phyloP scores from a whole-genome alignment of 2,888 invertebrate genomes.

The Drosophila peninsularis region DNA sequence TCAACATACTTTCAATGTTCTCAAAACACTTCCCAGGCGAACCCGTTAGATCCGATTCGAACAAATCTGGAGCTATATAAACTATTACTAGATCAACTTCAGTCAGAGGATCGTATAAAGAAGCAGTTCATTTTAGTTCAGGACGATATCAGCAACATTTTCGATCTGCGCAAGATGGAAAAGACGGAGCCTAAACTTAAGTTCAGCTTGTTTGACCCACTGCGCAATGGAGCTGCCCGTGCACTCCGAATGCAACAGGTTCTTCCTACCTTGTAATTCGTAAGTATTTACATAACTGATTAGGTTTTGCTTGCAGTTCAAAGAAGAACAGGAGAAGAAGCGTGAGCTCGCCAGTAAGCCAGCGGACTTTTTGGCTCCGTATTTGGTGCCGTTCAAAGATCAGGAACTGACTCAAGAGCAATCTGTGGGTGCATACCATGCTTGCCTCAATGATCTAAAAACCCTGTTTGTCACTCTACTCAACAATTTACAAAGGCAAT shows the following conservation, averaged over 20 bases:
- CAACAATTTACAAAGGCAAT: conserved; percentile 87
- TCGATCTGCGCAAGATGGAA: conserved; percentile 85
- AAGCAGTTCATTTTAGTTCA: conserved; percentile 86
- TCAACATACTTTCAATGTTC: not conserved
- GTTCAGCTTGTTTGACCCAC: conserved; percentile 86
- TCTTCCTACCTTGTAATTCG: not conserved
- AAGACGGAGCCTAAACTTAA: conserved; percentile 85
- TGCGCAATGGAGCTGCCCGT: conserved; percentile 86
- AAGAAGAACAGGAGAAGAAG: conserved; percentile 82
- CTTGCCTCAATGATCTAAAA: conserved; percentile 89
- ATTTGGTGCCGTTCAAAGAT: conserved; percentile 85
- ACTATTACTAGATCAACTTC: conserved; percentile 87
- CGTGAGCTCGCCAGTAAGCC: conserved; percentile 85
- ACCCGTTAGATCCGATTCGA: conserved; percentile 86
- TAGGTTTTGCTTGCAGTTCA: conserved; percentile 58
- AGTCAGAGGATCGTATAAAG: conserved; percentile 87
- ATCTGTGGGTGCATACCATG: conserved; percentile 76
- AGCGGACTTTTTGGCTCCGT: conserved; percentile 87
- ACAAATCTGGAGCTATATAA: conserved; percentile 88
- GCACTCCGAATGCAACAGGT: conserved; percentile 85
- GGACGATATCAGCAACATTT: conserved; percentile 84
- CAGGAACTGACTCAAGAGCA: conserved; percentile 72
- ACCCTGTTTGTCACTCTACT: conserved; percentile 87
- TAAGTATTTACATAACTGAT: not conserved
- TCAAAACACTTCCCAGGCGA: conserved; percentile 85